Percentiles rank a stretch among this genome's conserved stretches.
Evolutionary conservation across 2,888 invertebrate species (phyloP).

Genomic region (Sisyra nigra): DNA sequence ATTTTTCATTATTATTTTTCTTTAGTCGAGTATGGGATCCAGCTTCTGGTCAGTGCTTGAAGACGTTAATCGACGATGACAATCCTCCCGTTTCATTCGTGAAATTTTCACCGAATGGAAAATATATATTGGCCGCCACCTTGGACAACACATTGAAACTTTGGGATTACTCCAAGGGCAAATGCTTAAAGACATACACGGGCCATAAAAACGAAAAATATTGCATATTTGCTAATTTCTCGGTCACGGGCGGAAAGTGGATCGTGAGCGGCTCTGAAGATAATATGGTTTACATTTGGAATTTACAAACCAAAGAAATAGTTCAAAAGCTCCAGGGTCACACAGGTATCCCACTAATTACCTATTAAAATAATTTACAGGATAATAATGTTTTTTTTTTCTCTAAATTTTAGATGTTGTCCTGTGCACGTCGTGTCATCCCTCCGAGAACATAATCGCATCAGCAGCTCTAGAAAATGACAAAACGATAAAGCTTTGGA

Average conservation of each 20-base stretch:
- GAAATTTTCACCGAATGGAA: constrained; percentile 99
- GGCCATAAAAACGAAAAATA: constrained; percentile 99
- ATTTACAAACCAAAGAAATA: constrained; percentile 97
- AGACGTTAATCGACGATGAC: constrained; percentile 97
- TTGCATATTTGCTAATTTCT: constrained; percentile 99
- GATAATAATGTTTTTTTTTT: constrained; percentile 3
- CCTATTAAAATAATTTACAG: neutral
- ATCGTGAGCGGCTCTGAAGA: constrained; percentile 99
- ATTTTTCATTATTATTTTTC: constrained; percentile 13
- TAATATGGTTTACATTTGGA: constrained; percentile 98
- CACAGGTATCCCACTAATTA: constrained; percentile 47
- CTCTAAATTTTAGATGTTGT: constrained; percentile 52
- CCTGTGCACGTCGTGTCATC: constrained; percentile 96
- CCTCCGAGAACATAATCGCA: constrained; percentile 97
- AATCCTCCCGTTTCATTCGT: constrained; percentile 99
- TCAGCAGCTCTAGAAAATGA: constrained; percentile 97
- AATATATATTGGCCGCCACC: constrained; percentile 96
- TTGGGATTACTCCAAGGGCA: constrained; percentile 98
- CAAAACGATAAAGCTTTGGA: constrained; percentile 98
- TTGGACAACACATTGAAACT: constrained; percentile 95
- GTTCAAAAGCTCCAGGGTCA: constrained; percentile 96
- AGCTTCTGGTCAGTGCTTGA: constrained; percentile 95
- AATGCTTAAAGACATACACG: constrained; percentile 94
- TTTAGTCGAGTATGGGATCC: constrained; percentile 98
- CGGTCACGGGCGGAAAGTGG: constrained; percentile 99